A percentile compares a stretch with the other conserved stretches of the same genome.
Evolutionary conservation across 2,113 vertebrate species (phyloP).

Genomic region (Steatornis caripensis): DNA sequence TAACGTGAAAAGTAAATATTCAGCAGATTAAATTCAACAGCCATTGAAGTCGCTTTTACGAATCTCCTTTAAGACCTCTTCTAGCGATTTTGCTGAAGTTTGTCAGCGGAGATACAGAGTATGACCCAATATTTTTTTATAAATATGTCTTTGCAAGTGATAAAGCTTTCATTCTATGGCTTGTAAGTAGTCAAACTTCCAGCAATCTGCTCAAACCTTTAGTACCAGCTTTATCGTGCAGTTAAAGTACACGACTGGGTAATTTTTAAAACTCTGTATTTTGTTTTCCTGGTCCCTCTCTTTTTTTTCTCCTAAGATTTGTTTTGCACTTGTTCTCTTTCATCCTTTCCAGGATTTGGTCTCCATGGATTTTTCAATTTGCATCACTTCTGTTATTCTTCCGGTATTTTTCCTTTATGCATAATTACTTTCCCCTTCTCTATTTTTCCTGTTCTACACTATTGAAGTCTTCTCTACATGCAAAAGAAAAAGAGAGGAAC

Average conservation of each 20-base stretch:
- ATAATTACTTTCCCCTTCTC: background rate
- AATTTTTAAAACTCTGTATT: background rate
- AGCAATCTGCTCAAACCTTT: background rate
- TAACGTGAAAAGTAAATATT: background rate
- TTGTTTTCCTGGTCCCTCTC: background rate
- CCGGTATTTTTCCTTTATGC: background rate
- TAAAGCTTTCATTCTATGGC: background rate
- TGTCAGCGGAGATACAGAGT: background rate
- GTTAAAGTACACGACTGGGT: background rate
- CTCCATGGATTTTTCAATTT: background rate
- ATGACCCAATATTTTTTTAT: background rate
- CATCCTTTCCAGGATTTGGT: background rate
- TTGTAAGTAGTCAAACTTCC: background rate
- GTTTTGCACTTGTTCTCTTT: background rate
- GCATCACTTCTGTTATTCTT: background rate
- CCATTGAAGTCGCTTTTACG: background rate
- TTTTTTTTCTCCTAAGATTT: background rate
- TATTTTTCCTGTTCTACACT: background rate
- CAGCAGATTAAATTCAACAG: background rate
- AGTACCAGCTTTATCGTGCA: background rate
- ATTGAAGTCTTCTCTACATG: background rate
- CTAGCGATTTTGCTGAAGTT: background rate
- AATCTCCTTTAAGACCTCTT: background rate
- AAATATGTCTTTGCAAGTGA: background rate
- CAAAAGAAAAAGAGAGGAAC: background rate